Evolutionary conservation across 2,888 invertebrate genomes (phyloP), one percentile per base, ranked within the genome.

Genomic region (Chloroclysta siterata): DNA sequence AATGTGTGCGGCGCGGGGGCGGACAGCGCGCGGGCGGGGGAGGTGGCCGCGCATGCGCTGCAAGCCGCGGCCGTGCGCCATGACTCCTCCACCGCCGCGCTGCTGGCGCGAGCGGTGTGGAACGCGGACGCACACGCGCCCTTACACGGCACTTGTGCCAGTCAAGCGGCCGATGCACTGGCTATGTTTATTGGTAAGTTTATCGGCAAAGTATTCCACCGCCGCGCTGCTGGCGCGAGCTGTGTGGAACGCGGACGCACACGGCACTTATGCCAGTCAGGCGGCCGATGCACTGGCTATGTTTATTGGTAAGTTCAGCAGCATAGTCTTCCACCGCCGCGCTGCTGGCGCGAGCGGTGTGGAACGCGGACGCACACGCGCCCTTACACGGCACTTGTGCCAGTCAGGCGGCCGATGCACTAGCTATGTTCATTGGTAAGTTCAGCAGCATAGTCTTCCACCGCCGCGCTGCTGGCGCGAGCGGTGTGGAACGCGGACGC

Each of bases 141-240:
- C 53, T 77, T 90, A 14, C 72, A 74, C 6, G 66, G 81, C 0
- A 58, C 75, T 13, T 22, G 48, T 39, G 86, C 86, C 44, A 75
- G 82, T 2, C 77, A 78, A 1, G 88, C 89, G 0, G 80, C 86
- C 0, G 72, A 77, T 0, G 89, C 92, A 0, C 78, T 97, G 63
- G 94, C 95, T 7, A 94, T 94, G 60, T 94, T 97, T 65, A 95
- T 96, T 14, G 97, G 97, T 88, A 94, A 96, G 88, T 54, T 10
- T 36, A n/a, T n/a, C n/a, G n/a, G n/a, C n/a, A n/a, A n/a, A n/a
- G n/a, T n/a, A n/a, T n/a, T n/a, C n/a, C n/a, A n/a, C 96, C 2
- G 95, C 96, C 61, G 97, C 97, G 1, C 96, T 97, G 44, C 93
- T 97, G 55, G 97, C 97, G 17, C 97, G 97, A n/a, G n/a, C n/a